Base-by-base conservation (phyloP, 2,797 vertebrate species). In the Helicolenus hilgendorfi region DNA sequence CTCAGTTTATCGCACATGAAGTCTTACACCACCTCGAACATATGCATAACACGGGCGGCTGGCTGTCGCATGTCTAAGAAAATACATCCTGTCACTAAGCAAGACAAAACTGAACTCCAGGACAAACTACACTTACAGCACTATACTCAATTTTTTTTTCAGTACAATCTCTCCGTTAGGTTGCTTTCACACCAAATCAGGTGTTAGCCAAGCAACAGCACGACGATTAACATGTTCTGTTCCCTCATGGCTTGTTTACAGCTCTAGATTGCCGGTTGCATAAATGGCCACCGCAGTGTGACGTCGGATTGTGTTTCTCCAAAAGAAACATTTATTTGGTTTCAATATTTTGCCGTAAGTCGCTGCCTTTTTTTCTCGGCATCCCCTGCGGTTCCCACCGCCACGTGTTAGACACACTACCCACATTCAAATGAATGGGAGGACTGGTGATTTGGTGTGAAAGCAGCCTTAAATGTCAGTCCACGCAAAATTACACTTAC, bases 51-150 rank as follows among this genome's bases (percentile, higher is more conserved):
- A 74, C 36, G 71, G 72, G 84, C 49, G 49, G 56, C 45, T 71
- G 80, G 69, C 78, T 81, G 65, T 73, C 27, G 26, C 45, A 22
- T 26, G 73, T 35, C 45, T 31, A 79, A 74, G 76, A 26, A 79
- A 86, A 89, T 84, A 9, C 20, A 35, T 78, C 3, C 55, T 78
- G 91, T 86, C 91, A 82, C 20, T 2, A 27, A 80, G 73, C 5
- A 55, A 83, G 18, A 81, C 72, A 35, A 72, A 81, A 85, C 35
- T 58, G 73, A 60, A 72, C 80, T 77, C 31, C 79, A 18, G 81
- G 70, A 79, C 63, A 64, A 73, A 41, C 68, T 70, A 9, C 60
- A 33, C 63, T 38, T 55, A 49, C 5, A 69, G 18, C 45, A 11
- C 5, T 1, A 0, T 18, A 35, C 62, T 78, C 7, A n/a, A 55